phyloP scores from a whole-genome alignment of 2,113 vertebrate genomes.

The Neoarius graeffei region DNA sequence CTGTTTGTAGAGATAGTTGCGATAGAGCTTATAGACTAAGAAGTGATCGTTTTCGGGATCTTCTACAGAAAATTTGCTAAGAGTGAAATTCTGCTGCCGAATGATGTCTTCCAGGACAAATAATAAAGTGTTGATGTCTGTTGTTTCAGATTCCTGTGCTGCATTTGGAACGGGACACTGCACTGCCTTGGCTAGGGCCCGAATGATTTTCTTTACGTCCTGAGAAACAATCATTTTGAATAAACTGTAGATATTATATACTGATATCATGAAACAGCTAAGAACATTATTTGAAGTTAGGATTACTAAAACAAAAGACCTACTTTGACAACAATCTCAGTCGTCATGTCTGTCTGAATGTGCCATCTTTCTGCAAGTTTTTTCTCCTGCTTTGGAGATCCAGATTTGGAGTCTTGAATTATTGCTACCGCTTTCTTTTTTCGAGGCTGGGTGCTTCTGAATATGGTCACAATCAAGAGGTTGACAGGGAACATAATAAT shows the following conservation, averaged over 20 bases:
- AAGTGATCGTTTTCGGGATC: slow-evolving; percentile 66
- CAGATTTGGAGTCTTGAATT: slow-evolving; percentile 58
- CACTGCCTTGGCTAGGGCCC: slow-evolving; percentile 81
- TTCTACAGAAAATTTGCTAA: slow-evolving; percentile 68
- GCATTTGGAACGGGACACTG: slow-evolving; percentile 72
- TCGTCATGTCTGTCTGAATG: slow-evolving; percentile 75
- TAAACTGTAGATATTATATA: background rate
- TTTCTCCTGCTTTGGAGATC: slow-evolving; percentile 59
- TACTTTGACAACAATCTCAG: slow-evolving; percentile 84
- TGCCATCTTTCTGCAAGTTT: slow-evolving; percentile 58
- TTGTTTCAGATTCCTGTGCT: slow-evolving; percentile 63
- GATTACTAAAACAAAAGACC: slow-evolving; percentile 11
- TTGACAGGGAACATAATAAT: slow-evolving; percentile 96
- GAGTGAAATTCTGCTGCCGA: slow-evolving; percentile 79
- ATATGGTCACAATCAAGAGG: slow-evolving; percentile 92
- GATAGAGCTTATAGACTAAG: slow-evolving; percentile 60
- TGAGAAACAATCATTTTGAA: slow-evolving; percentile 54
- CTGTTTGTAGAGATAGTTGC: slow-evolving; percentile 80
- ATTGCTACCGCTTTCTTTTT: slow-evolving; percentile 54
- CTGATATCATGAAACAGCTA: background rate
- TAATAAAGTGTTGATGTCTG: slow-evolving; percentile 83
- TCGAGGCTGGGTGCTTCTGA: slow-evolving; percentile 77
- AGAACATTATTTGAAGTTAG: background rate
- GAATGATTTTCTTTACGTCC: slow-evolving; percentile 85
- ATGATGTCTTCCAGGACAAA: slow-evolving; percentile 84